A percentile compares a stretch with the other conserved stretches of the same genome.
Evolutionary conservation across 2,888 invertebrate species (phyloP).

Genomic region (Lumbricus terrestris): DNA sequence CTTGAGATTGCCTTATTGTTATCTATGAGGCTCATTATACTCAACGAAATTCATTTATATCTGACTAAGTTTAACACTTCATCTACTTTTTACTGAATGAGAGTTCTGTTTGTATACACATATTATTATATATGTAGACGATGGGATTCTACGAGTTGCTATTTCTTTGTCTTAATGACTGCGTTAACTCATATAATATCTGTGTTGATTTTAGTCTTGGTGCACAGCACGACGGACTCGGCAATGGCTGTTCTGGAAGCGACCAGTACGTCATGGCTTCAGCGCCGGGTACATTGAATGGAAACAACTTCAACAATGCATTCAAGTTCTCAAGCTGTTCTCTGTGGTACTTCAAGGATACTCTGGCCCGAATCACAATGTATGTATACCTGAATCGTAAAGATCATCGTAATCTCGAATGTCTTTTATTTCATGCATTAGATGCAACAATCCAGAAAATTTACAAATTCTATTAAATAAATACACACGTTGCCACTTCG

Average conservation of each 20-base stretch:
- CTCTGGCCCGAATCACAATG: slow-evolving; percentile 29
- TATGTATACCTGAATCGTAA: slow-evolving; percentile 16
- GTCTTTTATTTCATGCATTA: no score
- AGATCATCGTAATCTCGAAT: background rate
- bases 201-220: slow-evolving; percentile 38
- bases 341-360: slow-evolving; percentile 22
- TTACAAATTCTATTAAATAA: no score
- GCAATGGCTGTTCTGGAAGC: slow-evolving; percentile 34
- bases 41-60: no score
- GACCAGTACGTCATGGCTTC: slow-evolving; percentile 45
- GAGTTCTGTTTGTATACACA: no score
- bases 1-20: no score
- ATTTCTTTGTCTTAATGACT: background rate
- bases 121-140: no score
- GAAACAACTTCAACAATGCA: slow-evolving; percentile 34
- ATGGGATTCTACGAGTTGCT: background rate
- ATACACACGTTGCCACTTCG: no score
- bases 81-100: no score
- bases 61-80: no score
- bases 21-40: no score
- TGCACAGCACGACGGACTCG: slow-evolving; percentile 42
- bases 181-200: background rate
- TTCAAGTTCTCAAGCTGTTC: slow-evolving; percentile 44
- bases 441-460: no score
- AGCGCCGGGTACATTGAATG: slow-evolving; percentile 35